A percentile compares a stretch with the other conserved stretches of the same genome.
Evolutionary conservation across 2,113 vertebrate species (phyloP).

Genomic region (Garra rufa): DNA sequence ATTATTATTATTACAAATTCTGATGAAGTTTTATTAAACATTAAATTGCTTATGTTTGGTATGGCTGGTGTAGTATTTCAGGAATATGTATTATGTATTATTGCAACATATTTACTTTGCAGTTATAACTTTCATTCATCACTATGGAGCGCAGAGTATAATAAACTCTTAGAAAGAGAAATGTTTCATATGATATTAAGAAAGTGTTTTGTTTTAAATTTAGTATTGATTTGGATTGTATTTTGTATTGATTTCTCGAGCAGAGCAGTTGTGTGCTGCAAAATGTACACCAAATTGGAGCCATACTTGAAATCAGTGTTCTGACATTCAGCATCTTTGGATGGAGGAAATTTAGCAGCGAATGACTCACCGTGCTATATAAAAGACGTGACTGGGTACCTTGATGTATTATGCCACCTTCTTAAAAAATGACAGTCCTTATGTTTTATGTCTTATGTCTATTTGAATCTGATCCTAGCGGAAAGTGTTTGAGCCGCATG

Average conservation of each 20-base stretch:
- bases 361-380: slow-evolving; percentile 20
- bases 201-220: slow-evolving; percentile 2
- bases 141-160: neutral
- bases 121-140: neutral
- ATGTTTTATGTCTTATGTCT: neutral
- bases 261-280: neutral
- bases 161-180: neutral
- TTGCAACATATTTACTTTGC: neutral
- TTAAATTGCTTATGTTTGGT: neutral
- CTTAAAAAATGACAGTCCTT: neutral
- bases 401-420: neutral
- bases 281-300: neutral
- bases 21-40: too few species aligned
- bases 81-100: neutral
- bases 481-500: neutral
- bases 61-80: neutral
- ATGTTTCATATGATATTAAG: neutral
- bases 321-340: neutral
- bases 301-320: slow-evolving; percentile 17
- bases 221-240: neutral
- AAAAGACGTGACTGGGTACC: neutral
- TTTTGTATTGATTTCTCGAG: neutral
- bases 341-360: neutral
- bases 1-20: too few species aligned
- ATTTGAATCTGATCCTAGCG: neutral